Percentiles rank a stretch among this genome's conserved stretches.
Conservation (phyloP, 1,140 invertebrate genomes). For the Pissodes strobi region DNA sequence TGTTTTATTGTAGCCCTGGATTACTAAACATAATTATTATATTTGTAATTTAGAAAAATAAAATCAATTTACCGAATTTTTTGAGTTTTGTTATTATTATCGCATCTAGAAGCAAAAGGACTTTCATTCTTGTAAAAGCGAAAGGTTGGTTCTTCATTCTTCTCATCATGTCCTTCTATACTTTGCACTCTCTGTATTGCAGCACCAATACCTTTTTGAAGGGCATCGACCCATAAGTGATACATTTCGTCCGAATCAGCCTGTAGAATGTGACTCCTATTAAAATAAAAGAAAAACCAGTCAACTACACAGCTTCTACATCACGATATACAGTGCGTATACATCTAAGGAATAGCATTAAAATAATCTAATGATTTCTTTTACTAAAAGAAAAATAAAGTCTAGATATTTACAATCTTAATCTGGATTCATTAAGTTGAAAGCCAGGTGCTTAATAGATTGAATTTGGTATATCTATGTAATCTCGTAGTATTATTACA, state of each 20-base stretch:
- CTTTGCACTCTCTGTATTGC: conserved; percentile 69
- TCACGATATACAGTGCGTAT: background rate
- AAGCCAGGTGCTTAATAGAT: too few relatives aligned
- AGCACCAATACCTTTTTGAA: conserved; percentile 84
- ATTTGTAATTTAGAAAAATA: background rate
- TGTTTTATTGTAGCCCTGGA: too few relatives aligned
- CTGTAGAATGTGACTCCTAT: conserved; percentile 94
- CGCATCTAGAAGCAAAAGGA: conserved; percentile 2
- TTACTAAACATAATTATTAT: too few relatives aligned
- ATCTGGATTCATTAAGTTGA: too few relatives aligned
- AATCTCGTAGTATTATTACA: too few relatives aligned
- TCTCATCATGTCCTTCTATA: conserved; percentile 24
- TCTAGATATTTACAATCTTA: too few relatives aligned
- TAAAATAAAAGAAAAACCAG: too few relatives aligned
- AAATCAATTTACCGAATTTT: conserved; percentile 34
- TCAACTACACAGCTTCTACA: background rate
- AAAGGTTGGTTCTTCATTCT: conserved; percentile 1
- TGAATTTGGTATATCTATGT: too few relatives aligned
- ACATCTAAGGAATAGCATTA: too few relatives aligned
- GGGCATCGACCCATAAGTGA: conserved; percentile 83
- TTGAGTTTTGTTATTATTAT: conserved; percentile 43
- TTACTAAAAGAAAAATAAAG: too few relatives aligned
- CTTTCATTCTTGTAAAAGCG: conserved; percentile 14
- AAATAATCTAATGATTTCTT: too few relatives aligned
- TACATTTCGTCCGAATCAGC: conserved; percentile 93